Base-by-base conservation (phyloP, 2,113 vertebrate genomes). In the Verasper variegatus region DNA sequence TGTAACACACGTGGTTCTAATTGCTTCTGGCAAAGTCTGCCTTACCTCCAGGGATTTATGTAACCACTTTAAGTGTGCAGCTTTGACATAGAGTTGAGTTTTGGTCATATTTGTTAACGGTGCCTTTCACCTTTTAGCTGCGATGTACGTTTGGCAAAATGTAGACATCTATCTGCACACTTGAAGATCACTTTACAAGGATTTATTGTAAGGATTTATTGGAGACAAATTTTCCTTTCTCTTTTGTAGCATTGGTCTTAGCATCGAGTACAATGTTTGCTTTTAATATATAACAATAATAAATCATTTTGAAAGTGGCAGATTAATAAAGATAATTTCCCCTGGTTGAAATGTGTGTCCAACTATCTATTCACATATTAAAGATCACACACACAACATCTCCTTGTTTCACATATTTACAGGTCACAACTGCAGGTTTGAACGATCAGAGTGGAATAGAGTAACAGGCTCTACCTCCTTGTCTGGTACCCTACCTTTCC, bases 401-500 rank as follows among this genome's bases (percentile, higher is more conserved):
- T 31, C 31, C 4, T 6, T 31, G 31, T 31, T 31, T 1, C 6
- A 31, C 1, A 31, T 31, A 31, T 31, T 31, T 31, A 31, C 6
- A 31, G 31, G 31, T 31, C 31, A 31, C 31, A 31, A 31, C 31
- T 31, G 31, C 31, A 31, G 31, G 6, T 31, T 31, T 31, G 5
- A 5, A 7, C 31, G 31, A 31, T 7, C 31, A 31, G 0, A 10
- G 45, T 51, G 12, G 2, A 63, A 15, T 11, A 21, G 20, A 42
- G n/a, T 59, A 10, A 27, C 21, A 54, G 21, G 12, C 12, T 59
- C 23, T 10, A 27, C 35, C 15, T 26, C 60, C 3, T 24, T 10
- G 20, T 27, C 6, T 51, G 24, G 4, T 12, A 21, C 0, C 51
- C 23, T 94, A 97, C 98, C 96, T 99, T 99, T 91, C 98, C 98